Evolutionary conservation across 1,140 invertebrate genomes (phyloP).

Genomic region (Chymomyza costata): DNA sequence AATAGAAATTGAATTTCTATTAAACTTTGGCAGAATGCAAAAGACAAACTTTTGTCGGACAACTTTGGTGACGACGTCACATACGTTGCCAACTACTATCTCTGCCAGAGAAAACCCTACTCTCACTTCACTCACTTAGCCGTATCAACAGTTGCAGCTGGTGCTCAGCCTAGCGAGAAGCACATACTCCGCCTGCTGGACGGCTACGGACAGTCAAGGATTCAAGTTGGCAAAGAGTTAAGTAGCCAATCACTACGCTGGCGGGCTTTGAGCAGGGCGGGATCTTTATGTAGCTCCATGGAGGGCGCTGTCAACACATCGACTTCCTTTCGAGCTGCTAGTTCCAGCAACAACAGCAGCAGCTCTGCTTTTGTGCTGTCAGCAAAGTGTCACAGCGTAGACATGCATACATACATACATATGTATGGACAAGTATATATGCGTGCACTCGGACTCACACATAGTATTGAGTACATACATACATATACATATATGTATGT

Average conservation of each 20-base stretch:
- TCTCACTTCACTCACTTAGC: slow-evolving; percentile 1
- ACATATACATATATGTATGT: too few species aligned
- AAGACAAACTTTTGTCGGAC: slow-evolving; percentile 52
- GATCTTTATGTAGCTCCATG: slow-evolving; percentile 31
- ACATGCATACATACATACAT: slow-evolving; percentile 3
- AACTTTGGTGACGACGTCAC: slow-evolving; percentile 19
- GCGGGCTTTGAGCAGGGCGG: not conserved
- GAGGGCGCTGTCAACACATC: slow-evolving; percentile 66
- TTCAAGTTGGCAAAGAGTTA: slow-evolving; percentile 59
- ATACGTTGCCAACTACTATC: slow-evolving; percentile 1
- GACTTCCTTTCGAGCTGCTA: slow-evolving; percentile 46
- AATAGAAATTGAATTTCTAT: slow-evolving; percentile 66
- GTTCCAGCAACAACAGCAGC: slow-evolving; percentile 19
- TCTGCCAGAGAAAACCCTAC: not conserved
- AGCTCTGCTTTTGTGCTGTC: slow-evolving; percentile 46
- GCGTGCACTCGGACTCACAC: too few species aligned
- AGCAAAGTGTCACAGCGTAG: slow-evolving; percentile 64
- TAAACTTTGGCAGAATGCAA: slow-evolving; percentile 65
- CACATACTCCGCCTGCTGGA: not conserved
- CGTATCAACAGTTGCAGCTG: not conserved
- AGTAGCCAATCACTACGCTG: slow-evolving; percentile 57
- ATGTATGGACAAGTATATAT: too few species aligned
- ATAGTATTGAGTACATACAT: too few species aligned
- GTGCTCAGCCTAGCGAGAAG: too few species aligned
- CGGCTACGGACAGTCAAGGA: slow-evolving; percentile 10